phyloP scores from a whole-genome alignment of 2,888 invertebrate genomes.

The Latrodectus elegans region DNA sequence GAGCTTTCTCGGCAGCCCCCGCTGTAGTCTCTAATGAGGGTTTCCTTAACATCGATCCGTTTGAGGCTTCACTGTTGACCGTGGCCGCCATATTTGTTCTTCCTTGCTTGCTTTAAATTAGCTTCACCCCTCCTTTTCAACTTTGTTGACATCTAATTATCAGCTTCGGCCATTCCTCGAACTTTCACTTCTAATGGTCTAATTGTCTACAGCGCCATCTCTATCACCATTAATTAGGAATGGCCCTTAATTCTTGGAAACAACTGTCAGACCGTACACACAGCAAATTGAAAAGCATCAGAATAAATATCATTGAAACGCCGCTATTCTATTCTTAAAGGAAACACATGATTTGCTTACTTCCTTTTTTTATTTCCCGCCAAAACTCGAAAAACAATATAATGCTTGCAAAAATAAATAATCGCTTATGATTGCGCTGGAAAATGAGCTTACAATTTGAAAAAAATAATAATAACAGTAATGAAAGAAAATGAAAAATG shows the following conservation, averaged over 20 bases:
- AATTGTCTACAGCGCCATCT: slow-evolving; percentile 54
- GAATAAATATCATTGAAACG: neutral
- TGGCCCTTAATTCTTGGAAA: neutral
- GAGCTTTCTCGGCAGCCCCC: slow-evolving; percentile 48
- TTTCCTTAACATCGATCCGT: slow-evolving; percentile 55
- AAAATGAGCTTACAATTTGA: slow-evolving; percentile 13
- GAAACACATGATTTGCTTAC: neutral
- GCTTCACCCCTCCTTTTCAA: slow-evolving; percentile 33
- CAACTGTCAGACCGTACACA: too few species aligned
- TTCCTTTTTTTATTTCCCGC: neutral
- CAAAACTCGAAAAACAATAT: slow-evolving; percentile 14
- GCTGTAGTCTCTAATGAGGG: slow-evolving; percentile 64
- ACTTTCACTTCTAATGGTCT: slow-evolving; percentile 63
- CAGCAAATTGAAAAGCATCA: slow-evolving; percentile 37
- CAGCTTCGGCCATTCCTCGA: slow-evolving; percentile 54
- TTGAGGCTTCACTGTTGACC: slow-evolving; percentile 62
- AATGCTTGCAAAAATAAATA: slow-evolving; percentile 12
- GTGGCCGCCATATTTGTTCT: slow-evolving; percentile 65
- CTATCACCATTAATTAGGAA: slow-evolving; percentile 41
- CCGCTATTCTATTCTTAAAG: neutral
- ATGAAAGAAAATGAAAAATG: neutral
- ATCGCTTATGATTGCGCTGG: slow-evolving; percentile 6
- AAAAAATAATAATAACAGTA: neutral
- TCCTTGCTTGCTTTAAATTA: slow-evolving; percentile 68
- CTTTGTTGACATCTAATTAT: slow-evolving; percentile 69